Percentiles rank a stretch among this genome's conserved stretches.
phyloP scores from a whole-genome alignment of 2,797 vertebrate genomes.

The Siniperca undulata region DNA sequence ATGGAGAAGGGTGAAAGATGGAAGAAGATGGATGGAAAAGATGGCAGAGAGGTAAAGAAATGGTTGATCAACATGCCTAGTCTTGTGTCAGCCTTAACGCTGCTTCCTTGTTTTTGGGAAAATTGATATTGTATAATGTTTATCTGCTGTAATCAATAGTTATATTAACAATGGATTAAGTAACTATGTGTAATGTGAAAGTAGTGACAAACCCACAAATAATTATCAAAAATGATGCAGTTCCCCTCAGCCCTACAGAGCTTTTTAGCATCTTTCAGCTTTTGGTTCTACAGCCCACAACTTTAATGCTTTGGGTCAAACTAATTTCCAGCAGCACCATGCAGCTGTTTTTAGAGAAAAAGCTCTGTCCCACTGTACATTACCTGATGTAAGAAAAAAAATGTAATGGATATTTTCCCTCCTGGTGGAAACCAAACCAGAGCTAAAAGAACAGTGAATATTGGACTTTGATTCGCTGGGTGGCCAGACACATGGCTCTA shows the following conservation, averaged over 20 bases:
- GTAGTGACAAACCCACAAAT: neutral
- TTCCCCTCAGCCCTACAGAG: neutral
- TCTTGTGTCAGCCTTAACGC: neutral
- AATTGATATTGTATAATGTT: neutral
- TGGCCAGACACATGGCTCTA: too few relatives aligned
- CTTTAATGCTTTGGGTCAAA: neutral
- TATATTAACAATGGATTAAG: neutral
- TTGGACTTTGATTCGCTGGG: too few relatives aligned
- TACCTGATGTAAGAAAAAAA: neutral
- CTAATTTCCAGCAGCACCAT: too few relatives aligned
- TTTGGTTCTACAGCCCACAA: neutral
- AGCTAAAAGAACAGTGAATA: neutral
- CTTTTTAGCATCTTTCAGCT: neutral
- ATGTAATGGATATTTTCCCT: neutral
- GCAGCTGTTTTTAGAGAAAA: neutral
- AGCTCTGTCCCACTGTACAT: neutral
- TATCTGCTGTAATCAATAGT: neutral
- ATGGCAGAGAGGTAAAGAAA: constrained; percentile 3
- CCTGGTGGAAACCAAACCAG: neutral
- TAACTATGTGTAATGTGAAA: neutral
- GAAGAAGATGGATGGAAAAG: neutral
- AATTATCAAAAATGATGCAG: neutral
- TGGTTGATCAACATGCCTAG: neutral
- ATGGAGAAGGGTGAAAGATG: neutral
- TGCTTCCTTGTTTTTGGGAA: neutral